phyloP scores from a whole-genome alignment of 2,113 vertebrate species.

The Stigmatopora nigra region DNA sequence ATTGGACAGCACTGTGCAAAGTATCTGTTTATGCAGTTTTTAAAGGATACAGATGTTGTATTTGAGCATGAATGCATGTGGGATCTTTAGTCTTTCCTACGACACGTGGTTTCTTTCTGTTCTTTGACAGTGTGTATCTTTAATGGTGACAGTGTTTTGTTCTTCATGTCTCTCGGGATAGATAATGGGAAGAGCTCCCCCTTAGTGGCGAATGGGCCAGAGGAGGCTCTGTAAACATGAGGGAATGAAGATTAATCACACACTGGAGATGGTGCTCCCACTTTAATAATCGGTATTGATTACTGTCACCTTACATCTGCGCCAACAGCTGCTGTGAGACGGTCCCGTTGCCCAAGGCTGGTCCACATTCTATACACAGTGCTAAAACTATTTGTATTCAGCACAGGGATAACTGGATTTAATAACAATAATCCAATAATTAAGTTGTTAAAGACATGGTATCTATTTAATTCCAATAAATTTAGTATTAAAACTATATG shows the following conservation, averaged over 20 bases:
- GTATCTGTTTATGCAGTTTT: background rate
- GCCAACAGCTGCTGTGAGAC: conserved; percentile 59
- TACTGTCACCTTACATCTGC: conserved; percentile 71
- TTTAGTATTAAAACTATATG: no score
- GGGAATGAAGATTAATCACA: conserved; percentile 72
- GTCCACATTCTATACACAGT: conserved; percentile 42
- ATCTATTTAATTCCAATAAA: no score
- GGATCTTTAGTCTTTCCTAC: conserved; percentile 12
- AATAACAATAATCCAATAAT: no score
- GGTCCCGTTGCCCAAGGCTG: conserved; percentile 42
- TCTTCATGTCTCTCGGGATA: conserved; percentile 55
- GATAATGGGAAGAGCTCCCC: conserved; percentile 51
- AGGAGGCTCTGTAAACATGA: conserved; percentile 63
- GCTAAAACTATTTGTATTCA: conserved; percentile 43
- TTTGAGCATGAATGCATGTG: conserved; percentile 9
- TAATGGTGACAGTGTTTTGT: conserved; percentile 58
- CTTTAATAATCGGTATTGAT: conserved; percentile 74
- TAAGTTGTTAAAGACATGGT: no score
- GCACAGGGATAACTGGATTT: conserved; percentile 18
- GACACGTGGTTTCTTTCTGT: conserved; percentile 16
- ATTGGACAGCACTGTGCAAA: background rate
- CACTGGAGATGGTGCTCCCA: conserved; percentile 66
- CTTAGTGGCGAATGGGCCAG: conserved; percentile 44
- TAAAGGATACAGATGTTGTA: background rate
- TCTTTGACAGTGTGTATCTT: conserved; percentile 49